Evolutionary conservation across 2,797 vertebrate genomes (phyloP).

Genomic region (Acanthornis magna): DNA sequence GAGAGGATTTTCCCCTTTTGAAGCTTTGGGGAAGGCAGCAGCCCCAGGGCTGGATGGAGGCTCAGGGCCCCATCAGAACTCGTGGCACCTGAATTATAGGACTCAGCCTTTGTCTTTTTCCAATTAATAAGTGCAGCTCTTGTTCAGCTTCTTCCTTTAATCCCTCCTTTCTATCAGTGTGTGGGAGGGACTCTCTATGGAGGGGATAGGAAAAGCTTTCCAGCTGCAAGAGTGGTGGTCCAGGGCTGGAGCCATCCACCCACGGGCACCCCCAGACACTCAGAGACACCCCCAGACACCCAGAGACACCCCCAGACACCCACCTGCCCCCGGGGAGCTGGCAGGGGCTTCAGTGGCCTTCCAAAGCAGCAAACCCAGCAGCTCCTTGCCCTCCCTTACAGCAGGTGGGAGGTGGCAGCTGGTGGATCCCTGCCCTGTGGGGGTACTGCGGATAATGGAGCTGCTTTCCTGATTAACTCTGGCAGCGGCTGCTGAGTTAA

Average conservation of each 20-base stretch:
- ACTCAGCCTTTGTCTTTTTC: not conserved
- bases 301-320: not conserved
- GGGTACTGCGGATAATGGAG: not conserved
- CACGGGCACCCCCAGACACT: too few species aligned
- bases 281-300: too few species aligned
- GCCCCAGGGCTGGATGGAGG: accelerated
- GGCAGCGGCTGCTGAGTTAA: conserved; percentile 58
- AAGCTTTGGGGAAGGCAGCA: not conserved
- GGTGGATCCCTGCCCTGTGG: not conserved
- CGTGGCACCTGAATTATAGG: not conserved
- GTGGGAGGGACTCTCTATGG: not conserved
- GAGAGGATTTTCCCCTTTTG: not conserved
- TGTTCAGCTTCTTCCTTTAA: not conserved
- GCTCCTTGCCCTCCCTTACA: not conserved
- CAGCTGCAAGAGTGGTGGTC: accelerated
- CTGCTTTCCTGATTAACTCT: conserved; percentile 55
- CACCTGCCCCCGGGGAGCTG: accelerated
- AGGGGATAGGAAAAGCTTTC: not conserved
- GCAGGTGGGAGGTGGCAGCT: not conserved
- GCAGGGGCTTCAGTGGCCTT: not conserved
- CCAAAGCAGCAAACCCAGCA: not conserved
- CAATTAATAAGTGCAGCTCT: not conserved
- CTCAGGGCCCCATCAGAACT: not conserved
- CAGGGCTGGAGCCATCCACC: accelerated
- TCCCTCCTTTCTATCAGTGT: not conserved